phyloP scores from a whole-genome alignment of 2,113 vertebrate genomes.

The Nansenia antarctica region DNA sequence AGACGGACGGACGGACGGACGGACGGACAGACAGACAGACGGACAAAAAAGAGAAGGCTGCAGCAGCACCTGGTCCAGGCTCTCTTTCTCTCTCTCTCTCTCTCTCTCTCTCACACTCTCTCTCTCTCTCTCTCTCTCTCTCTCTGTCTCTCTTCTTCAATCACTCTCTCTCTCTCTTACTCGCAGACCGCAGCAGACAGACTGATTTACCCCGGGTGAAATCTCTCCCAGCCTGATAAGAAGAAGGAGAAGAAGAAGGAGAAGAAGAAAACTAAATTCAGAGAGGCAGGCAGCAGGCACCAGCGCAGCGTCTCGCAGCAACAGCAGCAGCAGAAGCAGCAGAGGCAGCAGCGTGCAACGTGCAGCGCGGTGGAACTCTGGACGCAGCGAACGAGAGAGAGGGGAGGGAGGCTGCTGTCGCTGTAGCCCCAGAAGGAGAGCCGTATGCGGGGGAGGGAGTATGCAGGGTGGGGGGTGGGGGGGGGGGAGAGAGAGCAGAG shows the following conservation, averaged over 20 bases:
- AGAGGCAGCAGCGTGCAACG: no score
- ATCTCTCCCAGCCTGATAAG: constrained; percentile 8
- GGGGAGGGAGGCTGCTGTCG: constrained; percentile 4
- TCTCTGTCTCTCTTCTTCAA: background rate
- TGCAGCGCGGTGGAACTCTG: background rate
- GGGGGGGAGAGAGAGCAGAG: background rate
- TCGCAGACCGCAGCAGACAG: no score
- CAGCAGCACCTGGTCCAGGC: constrained; percentile 6
- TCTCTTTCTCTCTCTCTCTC: background rate
- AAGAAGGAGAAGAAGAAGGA: background rate
- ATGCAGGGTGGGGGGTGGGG: background rate
- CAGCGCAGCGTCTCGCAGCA: constrained; percentile 12
- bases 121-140: constrained; percentile 20
- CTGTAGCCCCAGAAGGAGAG: constrained; percentile 6
- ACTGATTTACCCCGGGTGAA: constrained; percentile 19
- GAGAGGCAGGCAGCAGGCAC: no score
- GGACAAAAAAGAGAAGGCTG: background rate
- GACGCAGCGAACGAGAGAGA: background rate
- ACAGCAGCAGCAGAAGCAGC: no score
- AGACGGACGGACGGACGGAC: background rate
- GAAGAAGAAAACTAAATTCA: constrained; percentile 9
- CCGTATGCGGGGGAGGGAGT: constrained; percentile 6
- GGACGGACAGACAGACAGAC: background rate
- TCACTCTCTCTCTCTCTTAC: constrained; percentile 19
- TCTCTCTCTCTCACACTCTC: background rate